Conservation (phyloP, 2,113 vertebrate genomes). For the Scomber japonicus region DNA sequence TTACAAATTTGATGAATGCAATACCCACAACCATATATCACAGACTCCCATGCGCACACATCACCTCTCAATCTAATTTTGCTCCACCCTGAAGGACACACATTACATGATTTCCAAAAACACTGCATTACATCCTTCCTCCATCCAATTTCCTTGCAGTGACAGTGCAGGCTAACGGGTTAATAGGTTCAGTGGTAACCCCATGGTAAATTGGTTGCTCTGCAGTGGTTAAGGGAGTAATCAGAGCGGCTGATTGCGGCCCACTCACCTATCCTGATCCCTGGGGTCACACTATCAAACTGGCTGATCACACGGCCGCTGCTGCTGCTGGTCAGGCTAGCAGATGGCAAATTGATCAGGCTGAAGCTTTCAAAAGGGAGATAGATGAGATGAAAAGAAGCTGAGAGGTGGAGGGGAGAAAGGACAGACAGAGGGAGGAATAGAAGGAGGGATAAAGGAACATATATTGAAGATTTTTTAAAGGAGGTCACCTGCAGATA, state of each 20-base stretch:
- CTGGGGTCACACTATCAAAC: constrained; percentile 54
- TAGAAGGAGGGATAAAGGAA: constrained; percentile 16
- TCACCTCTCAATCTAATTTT: constrained; percentile 16
- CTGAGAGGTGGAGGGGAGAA: constrained; percentile 23
- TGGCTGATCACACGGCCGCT: constrained; percentile 6
- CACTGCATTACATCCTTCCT: constrained; percentile 54
- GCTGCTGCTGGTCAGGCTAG: constrained; percentile 23
- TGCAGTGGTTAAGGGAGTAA: constrained; percentile 71
- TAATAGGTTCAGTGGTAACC: constrained; percentile 68
- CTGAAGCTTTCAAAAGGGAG: constrained; percentile 26
- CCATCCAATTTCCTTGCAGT: constrained; percentile 60
- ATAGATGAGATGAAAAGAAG: constrained; percentile 45
- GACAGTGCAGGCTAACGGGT: constrained; percentile 47
- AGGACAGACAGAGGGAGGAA: constrained; percentile 14
- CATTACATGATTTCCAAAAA: constrained; percentile 50
- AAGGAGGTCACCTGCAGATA: constrained; percentile 24
- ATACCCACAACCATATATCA: not conserved
- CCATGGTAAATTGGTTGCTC: constrained; percentile 65
- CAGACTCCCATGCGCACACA: not conserved
- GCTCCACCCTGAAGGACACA: constrained; percentile 39
- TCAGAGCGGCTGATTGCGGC: constrained; percentile 70
- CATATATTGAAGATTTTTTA: constrained; percentile 23
- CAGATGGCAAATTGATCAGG: constrained; percentile 67
- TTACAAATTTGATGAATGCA: constrained; percentile 28
- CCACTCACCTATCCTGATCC: constrained; percentile 69